These are phyloP conservation scores for Sebastes ruberrimus DNA, from an alignment of 2,797 vertebrate species.

Conservation along the genomic window DNA sequence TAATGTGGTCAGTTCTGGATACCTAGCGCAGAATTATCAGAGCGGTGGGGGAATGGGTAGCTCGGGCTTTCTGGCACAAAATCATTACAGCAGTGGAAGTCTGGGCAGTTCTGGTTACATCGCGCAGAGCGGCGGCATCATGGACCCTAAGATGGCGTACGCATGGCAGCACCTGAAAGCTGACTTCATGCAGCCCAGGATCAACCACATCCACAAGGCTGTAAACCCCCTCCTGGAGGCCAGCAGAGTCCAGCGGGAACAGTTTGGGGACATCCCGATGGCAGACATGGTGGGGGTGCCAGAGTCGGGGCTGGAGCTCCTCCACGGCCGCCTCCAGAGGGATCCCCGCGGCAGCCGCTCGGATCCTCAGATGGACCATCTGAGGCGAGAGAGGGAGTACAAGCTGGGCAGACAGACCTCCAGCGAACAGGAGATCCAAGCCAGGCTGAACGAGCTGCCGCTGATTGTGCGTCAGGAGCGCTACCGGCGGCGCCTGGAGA, in stretches of 20 bases:
- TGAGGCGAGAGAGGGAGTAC: conserved; percentile 85
- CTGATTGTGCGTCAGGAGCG: conserved; percentile 82
- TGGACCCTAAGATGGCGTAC: conserved; percentile 83
- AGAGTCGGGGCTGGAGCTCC: conserved; percentile 81
- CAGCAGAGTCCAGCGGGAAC: conserved; percentile 73
- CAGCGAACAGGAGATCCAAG: conserved; percentile 83
- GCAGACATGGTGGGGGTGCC: conserved; percentile 71
- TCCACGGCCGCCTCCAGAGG: conserved; percentile 80
- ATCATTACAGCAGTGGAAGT: conserved; percentile 85
- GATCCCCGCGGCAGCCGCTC: conserved; percentile 83
- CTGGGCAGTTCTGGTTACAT: conserved; percentile 75
- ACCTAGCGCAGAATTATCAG: conserved; percentile 75
- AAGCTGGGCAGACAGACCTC: conserved; percentile 82
- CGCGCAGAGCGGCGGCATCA: conserved; percentile 77
- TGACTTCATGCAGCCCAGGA: conserved; percentile 89
- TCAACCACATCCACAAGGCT: conserved; percentile 87
- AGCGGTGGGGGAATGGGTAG: conserved; percentile 71
- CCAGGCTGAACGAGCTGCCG: conserved; percentile 82
- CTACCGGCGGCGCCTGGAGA: conserved; percentile 82
- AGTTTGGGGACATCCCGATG: conserved; percentile 78
- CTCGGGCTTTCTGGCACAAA: conserved; percentile 80
- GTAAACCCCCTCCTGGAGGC: conserved; percentile 74
- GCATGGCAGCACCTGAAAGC: conserved; percentile 88
- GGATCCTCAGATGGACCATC: conserved; percentile 84
- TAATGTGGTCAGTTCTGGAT: conserved; percentile 64